These are phyloP conservation scores for Neelides folsomi DNA, from an alignment of 2,888 invertebrate genomes.

Conservation along the genomic window DNA sequence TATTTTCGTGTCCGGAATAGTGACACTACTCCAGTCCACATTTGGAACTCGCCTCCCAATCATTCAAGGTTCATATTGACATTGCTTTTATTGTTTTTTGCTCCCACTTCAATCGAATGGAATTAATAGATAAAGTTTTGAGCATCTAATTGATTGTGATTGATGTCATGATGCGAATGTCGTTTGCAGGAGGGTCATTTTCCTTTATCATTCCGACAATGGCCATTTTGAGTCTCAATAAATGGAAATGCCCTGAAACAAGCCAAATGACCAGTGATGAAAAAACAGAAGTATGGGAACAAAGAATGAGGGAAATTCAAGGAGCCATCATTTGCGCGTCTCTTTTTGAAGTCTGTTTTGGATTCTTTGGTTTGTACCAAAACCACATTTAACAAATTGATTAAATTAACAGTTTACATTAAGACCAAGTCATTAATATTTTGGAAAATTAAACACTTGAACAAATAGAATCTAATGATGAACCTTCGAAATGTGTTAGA, in stretches of 20 bases:
- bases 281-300: constrained; percentile 53
- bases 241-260: constrained; percentile 50
- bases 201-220: constrained; percentile 65
- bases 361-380: constrained; percentile 39
- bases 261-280: constrained; percentile 45
- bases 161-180: constrained; percentile 34
- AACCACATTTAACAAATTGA: too few species aligned
- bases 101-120: too few species aligned
- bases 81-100: too few species aligned
- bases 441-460: too few species aligned
- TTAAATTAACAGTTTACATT: too few species aligned
- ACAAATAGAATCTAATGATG: too few species aligned
- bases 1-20: constrained; percentile 67
- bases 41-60: constrained; percentile 50
- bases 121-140: too few species aligned
- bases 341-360: constrained; percentile 59
- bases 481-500: neutral
- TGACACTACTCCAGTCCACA: constrained; percentile 59
- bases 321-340: constrained; percentile 71
- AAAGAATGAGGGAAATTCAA: constrained; percentile 62
- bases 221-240: constrained; percentile 56
- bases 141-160: constrained; percentile 34
- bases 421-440: too few species aligned
- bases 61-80: constrained; percentile 52
- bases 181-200: constrained; percentile 53